phyloP scores from a whole-genome alignment of 2,797 vertebrate genomes.

The Cetoscarus ocellatus region DNA sequence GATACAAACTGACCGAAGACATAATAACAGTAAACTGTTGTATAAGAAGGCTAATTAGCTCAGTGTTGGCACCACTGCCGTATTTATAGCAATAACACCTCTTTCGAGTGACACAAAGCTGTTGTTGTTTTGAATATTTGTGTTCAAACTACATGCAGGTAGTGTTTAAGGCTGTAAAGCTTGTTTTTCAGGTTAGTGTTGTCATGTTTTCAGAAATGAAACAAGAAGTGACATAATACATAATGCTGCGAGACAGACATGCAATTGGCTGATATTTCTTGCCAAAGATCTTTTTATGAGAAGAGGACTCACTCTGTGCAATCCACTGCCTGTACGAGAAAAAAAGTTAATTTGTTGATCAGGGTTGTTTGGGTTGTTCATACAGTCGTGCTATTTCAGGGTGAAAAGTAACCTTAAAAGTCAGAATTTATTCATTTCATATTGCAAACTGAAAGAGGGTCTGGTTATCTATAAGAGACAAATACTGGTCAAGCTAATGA shows the following conservation, averaged over 20 bases:
- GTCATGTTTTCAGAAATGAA: not conserved
- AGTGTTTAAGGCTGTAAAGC: too few relatives aligned
- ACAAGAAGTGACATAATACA: constrained; percentile 35
- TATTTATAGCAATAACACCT: accelerated
- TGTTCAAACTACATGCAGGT: not conserved
- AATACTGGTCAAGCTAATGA: too few relatives aligned
- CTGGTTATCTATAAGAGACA: too few relatives aligned
- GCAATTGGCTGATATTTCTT: constrained; percentile 37
- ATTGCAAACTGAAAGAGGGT: too few relatives aligned
- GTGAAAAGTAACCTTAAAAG: too few relatives aligned
- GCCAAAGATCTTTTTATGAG: constrained; percentile 36
- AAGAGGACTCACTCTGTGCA: constrained; percentile 6
- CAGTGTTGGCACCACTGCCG: constrained; percentile 16
- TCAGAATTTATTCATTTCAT: too few relatives aligned
- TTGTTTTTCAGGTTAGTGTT: not conserved
- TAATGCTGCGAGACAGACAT: not conserved
- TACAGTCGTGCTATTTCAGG: too few relatives aligned
- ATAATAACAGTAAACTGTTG: constrained; percentile 10
- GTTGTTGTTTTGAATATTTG: not conserved
- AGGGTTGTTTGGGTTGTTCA: too few relatives aligned
- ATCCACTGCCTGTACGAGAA: not conserved
- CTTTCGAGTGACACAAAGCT: not conserved
- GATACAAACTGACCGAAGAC: not conserved
- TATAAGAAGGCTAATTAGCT: not conserved
- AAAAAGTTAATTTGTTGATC: too few relatives aligned